Evolutionary conservation across 2,888 invertebrate species (phyloP), one percentile per base, ranked within the genome.

Genomic region (Adelognathus sp.): DNA sequence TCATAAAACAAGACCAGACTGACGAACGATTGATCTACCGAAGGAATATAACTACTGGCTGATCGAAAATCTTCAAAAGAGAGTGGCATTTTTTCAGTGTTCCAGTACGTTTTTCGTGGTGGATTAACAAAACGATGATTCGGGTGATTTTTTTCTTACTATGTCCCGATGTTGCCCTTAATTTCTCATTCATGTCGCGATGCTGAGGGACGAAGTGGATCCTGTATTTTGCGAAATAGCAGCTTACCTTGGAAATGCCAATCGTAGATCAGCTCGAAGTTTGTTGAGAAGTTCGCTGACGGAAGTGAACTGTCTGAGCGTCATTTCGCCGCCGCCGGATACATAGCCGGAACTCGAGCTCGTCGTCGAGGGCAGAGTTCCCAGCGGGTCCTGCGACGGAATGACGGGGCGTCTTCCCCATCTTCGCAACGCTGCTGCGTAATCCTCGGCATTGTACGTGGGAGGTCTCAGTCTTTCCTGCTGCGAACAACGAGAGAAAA

Each of bases 391-490:
- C 63, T 88, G 89, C n/a, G 84, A 74, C 21, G 91, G 90, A 3
- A 93, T 93, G 18, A 93, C 89, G 1, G 93, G 92, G 85, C 95
- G 94, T 87, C 94, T 94, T 77, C 96, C 96, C 94, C 96, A 97
- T 93, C 97, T 96, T 88, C 95, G 95, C 79, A 97, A 91, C 0
- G 96, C 96, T 2, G 94, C 93, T 2, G 95, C 96, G 90, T 97
- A 98, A 91, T 97, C 97, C 90, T 98, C 97, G 0, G 97, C 96
- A 89, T 97, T 97, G 93, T 97, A 97, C 16, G 97, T 95, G 0
- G 97, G 97, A 31, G 97, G 97, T 50, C 97, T 94, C 87, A 96
- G 95, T 85, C 96, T 96, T 88, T 97, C 96, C 95, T 96, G 90
- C 46, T 54, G 73, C 78, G 33, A 76, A 29, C 4, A 33, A 6